Base-by-base conservation (phyloP, 2,888 invertebrate genomes). In the Elegia similella region DNA sequence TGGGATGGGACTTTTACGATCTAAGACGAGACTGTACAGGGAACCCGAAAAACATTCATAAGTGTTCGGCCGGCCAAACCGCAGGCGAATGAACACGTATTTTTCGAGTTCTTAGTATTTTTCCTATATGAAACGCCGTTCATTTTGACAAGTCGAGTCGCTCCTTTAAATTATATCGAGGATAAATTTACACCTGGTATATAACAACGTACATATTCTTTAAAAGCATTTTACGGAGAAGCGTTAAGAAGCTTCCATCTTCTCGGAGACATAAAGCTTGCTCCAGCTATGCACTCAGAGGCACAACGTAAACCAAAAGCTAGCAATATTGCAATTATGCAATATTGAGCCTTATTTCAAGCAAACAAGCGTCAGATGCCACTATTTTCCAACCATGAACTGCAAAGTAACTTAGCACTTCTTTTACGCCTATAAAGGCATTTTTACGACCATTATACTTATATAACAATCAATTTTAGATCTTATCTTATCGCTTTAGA, bases 211-310 rank as follows among this genome's bases (percentile, higher is more conserved):
- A 54, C 10, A 12, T 47, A 54, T 60, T 78, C 80, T 69, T 75
- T 73, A 76, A 84, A 86, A 82, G 74, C 81, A 84, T 86, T 87
- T 87, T 85, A 85, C 82, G 70, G 74, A 72, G 82, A 81, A 82
- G 72, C 82, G 76, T 73, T 87, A 88, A 88, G 86, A 70, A 81
- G 85, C 84, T 83, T 80, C 73, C 79, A 79, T 81, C 81, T 73
- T 76, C 73, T 73, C 66, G 68, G 75, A 75, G 82, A 84, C 83
- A 81, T 86, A 84, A 87, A 87, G 84, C 86, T 80, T 73, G 75
- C 78, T 65, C 61, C 68, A 76, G 78, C 78, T 77, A 75, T 78
- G 84, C 85, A 86, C 86, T 87, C 80, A 83, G 75, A 62, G 58
- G 48, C 63, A 69, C 76, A 70, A 73, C 60, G 55, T 62, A 70